Conservation (phyloP, 2,797 vertebrate genomes). For the Lutjanus campechanus region DNA sequence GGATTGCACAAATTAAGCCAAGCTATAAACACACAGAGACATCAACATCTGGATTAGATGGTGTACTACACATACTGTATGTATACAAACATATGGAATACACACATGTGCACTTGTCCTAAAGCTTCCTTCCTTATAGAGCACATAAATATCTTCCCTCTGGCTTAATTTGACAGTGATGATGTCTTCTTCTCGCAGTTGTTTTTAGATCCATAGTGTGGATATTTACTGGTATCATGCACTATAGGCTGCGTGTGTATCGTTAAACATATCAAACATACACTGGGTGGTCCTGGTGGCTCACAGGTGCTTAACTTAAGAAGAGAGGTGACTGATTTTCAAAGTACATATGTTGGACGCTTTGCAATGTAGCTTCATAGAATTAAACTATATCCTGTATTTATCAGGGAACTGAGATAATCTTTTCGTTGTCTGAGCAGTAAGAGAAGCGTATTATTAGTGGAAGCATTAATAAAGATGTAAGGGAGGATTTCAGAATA, state of each 20-base stretch:
- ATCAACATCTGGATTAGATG: conserved; percentile 55
- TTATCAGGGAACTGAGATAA: background rate
- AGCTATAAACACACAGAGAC: conserved; percentile 43
- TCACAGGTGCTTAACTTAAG: conserved; percentile 27
- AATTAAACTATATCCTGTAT: background rate
- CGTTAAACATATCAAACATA: conserved; percentile 47
- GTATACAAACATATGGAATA: conserved; percentile 9
- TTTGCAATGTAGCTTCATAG: background rate
- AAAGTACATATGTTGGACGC: background rate
- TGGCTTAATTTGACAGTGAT: conserved; percentile 13
- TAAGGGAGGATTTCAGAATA: background rate
- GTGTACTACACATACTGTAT: conserved; percentile 20
- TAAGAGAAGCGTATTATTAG: background rate
- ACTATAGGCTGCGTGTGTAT: background rate
- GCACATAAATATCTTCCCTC: conserved; percentile 22
- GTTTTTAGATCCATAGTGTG: conserved; percentile 25
- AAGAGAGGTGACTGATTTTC: background rate
- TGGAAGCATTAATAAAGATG: background rate
- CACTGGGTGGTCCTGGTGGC: conserved; percentile 44
- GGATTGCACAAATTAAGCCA: conserved; percentile 64
- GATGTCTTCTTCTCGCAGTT: conserved; percentile 37
- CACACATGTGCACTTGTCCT: conserved; percentile 24
- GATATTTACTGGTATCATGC: conserved; percentile 12
- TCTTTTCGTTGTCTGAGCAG: background rate
- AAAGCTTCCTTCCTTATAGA: conserved; percentile 26